Evolutionary conservation across 2,113 vertebrate species (phyloP).

Genomic region (Pachycephala philippinensis): DNA sequence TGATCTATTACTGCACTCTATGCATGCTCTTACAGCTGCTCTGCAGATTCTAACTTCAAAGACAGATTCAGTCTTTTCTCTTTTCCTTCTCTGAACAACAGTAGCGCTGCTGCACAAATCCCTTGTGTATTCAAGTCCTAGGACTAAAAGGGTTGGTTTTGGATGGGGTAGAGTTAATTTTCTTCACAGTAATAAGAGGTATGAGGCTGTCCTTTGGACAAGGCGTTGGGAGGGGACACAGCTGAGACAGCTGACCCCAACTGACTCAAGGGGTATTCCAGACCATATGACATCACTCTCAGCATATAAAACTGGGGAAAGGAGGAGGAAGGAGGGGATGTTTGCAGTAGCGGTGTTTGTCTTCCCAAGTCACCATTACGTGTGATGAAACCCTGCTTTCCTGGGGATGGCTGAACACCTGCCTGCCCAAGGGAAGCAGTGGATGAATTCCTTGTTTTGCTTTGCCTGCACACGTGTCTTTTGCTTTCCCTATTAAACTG

Average conservation of each 20-base stretch:
- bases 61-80: neutral
- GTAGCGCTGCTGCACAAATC: neutral
- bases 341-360: accelerated
- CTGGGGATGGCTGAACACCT: neutral
- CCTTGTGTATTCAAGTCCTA: neutral
- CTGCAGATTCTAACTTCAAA: neutral
- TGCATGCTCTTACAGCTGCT: neutral
- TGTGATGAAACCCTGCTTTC: neutral
- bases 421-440: neutral
- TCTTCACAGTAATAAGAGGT: neutral
- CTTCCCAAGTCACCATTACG: neutral
- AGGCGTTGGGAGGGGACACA: neutral
- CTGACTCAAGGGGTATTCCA: neutral
- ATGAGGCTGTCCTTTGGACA: neutral
- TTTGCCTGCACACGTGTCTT: neutral
- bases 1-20: neutral
- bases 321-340: neutral
- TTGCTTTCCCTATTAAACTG: neutral
- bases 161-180: neutral
- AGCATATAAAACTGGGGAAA: neutral
- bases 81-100: neutral
- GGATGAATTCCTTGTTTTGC: neutral
- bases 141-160: neutral
- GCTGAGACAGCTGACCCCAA: accelerated
- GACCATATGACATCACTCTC: neutral